Evolutionary conservation across 2,797 vertebrate genomes (phyloP).

Genomic region (Lepus townsendii): DNA sequence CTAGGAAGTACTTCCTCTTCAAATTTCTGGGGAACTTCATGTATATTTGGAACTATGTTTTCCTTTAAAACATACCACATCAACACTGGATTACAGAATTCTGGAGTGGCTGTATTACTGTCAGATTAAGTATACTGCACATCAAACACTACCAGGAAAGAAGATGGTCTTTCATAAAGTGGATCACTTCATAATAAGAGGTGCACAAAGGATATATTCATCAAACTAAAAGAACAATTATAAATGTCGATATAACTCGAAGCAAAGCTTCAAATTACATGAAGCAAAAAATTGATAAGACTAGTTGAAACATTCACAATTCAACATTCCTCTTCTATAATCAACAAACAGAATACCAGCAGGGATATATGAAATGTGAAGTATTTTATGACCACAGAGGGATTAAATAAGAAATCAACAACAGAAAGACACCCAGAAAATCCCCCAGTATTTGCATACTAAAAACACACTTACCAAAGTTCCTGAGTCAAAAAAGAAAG

Average conservation of each 20-base stretch:
- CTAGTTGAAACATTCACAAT: not conserved
- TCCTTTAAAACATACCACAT: conserved; percentile 9
- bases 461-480: not conserved
- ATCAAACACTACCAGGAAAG: conserved; percentile 13
- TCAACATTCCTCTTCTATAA: not conserved
- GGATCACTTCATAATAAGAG: conserved; percentile 19
- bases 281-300: conserved; percentile 11
- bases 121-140: not conserved
- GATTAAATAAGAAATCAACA: conserved; percentile 3
- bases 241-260: conserved; percentile 38
- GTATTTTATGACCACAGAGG: conserved; percentile 4
- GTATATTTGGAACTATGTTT: not conserved
- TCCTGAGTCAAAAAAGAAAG: not conserved
- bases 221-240: conserved; percentile 30
- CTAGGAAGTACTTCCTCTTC: not conserved
- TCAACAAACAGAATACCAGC: not conserved
- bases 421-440: conserved; percentile 33
- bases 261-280: not conserved
- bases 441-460: not conserved
- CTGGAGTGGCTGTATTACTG: not conserved
- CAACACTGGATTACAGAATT: not conserved
- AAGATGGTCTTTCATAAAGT: not conserved
- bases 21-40: not conserved
- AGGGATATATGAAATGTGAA: not conserved
- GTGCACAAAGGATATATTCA: conserved; percentile 14